Base-by-base conservation (phyloP, 2,888 invertebrate species). In the Eilema griseolum region DNA sequence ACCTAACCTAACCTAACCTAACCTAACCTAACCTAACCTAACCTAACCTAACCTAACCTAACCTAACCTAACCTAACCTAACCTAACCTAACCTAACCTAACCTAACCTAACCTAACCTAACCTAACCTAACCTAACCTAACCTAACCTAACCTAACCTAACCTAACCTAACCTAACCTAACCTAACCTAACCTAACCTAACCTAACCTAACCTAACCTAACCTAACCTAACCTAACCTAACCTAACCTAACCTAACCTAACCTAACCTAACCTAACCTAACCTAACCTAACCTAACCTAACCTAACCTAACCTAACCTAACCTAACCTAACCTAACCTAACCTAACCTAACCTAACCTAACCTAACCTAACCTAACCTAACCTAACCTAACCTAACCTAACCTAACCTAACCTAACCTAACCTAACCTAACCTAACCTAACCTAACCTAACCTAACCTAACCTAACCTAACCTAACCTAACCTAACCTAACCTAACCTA, bases 351-450 rank as follows among this genome's bases (percentile, higher is more conserved):
- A 60, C 60, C 60, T 60, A 60, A 60, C 60, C 60, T 60, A 60
- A 60, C 60, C 60, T 60, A 60, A 60, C 60, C 60, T 60, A 60
- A 60, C 60, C 60, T 60, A 60, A 60, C 57, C 57, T 28, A 28
- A 57, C 57, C 57, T 57, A 57, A 23, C 57, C 14, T 14, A 57
- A 31, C 28, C 37, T 61, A 61, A 61, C 61, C 61, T 61, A 61
- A 61, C 61, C 61, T 61, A 61, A 61, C 61, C 61, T 61, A 61
- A 61, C 61, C 61, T 61, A 60, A 60, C 60, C 60, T 60, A 60
- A 60, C 60, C 60, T 60, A 60, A 60, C 60, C 60, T 60, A 60
- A 60, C 60, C 60, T 60, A 60, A 60, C 60, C 60, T 60, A 60
- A 60, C 60, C 60, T 60, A 60, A 60, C 60, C 60, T 60, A 60